Evolutionary conservation across 2,113 vertebrate species (phyloP).

Genomic region (Thamnophis sirtalis): DNA sequence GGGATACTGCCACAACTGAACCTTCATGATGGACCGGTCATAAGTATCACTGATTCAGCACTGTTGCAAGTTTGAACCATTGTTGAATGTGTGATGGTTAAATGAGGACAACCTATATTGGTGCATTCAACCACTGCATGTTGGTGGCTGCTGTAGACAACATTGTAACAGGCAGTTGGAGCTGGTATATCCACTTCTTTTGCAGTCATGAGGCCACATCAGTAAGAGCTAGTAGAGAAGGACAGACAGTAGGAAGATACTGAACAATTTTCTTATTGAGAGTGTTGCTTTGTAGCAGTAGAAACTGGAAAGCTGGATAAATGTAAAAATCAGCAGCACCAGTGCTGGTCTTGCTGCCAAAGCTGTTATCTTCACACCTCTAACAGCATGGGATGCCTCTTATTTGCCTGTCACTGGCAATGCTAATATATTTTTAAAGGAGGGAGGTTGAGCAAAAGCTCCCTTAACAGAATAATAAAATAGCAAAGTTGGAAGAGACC

Average conservation of each 20-base stretch:
- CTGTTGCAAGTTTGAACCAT: not conserved
- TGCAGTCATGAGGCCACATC: not conserved
- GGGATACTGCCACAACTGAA: not conserved
- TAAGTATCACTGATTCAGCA: not conserved
- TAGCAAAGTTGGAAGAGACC: not conserved
- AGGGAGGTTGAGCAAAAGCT: not conserved
- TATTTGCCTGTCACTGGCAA: not conserved
- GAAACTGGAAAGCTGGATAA: not conserved
- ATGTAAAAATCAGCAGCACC: not conserved
- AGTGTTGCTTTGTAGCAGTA: not conserved
- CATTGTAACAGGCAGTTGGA: not conserved
- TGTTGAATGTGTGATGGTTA: not conserved
- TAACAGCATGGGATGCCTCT: not conserved
- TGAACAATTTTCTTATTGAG: not conserved
- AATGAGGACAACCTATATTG: not conserved
- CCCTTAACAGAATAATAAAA: not conserved
- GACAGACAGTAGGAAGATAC: not conserved
- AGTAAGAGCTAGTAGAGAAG: not conserved
- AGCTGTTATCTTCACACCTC: not conserved
- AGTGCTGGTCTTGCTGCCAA: not conserved
- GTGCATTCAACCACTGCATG: not conserved
- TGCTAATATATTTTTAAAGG: not conserved
- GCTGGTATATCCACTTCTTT: not conserved
- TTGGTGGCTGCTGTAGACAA: not conserved
- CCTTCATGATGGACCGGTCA: not conserved